Evolutionary conservation across 2,888 invertebrate genomes (phyloP), one percentile per base, ranked within the genome.

Genomic region (Clivina fossor): DNA sequence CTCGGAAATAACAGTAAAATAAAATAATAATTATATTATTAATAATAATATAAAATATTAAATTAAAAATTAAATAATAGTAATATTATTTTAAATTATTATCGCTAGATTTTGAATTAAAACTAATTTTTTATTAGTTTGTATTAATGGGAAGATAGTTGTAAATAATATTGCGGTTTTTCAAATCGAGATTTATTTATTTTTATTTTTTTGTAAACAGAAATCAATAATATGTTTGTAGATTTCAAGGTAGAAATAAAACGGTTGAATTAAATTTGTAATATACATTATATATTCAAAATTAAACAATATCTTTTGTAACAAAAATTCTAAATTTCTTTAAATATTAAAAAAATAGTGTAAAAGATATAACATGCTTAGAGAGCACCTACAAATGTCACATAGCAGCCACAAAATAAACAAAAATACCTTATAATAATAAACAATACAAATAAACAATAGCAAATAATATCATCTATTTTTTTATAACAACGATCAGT

Each of bases 381-480:
- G 41, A 47, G 58, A 57, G 59, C 66, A 68, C 66, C 65, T 66
- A 63, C 58, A 65, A 62, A 60, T 62, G 62, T 60, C 58, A 59
- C 58, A 48, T 51, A 47, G 57, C 56, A 35, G 40, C 47, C 46
- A 44, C 30, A 47, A n/a, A 49, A 30, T 50, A 50, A 56, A 56
- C 56, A 56, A 46, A n/a, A 53, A 41, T 58, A 69, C 68, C 68
- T 66, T 69, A 69, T 70, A 70, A 70, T 71, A 71, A 66, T 49
- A 66, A 71, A 69, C 64, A 71, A 72, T 72, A 71, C 69, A 71
- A n/a, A 72, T 71, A 73, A 72, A 72, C 70, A 73, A 70, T 70
- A 69, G 65, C 66, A 68, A n/a, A 71, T 72, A 22, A 24, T 37
- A 46, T 54, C 26, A 33, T 51, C 41, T 28, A 41, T 18, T 50